Conservation (phyloP, 2,888 invertebrate species). For the Drosophila planitibia region DNA sequence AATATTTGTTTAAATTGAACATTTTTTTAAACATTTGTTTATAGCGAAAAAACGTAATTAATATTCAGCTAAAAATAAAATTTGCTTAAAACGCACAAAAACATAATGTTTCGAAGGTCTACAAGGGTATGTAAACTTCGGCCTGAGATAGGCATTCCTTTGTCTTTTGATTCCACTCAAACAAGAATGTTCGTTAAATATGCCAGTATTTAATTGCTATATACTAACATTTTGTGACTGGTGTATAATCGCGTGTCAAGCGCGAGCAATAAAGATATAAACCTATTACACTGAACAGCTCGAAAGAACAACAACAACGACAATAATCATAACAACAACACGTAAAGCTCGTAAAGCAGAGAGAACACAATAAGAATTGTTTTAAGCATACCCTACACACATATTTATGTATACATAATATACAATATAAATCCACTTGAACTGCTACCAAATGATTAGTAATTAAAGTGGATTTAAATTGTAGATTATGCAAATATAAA, state of each 20-base stretch:
- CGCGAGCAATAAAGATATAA: slow-evolving; percentile 68
- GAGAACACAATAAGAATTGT: slow-evolving; percentile 43
- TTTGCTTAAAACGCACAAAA: background rate
- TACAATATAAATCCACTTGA: background rate
- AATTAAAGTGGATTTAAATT: background rate
- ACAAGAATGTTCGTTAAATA: background rate
- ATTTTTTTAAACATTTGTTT: background rate
- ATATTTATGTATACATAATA: background rate
- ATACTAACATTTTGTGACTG: slow-evolving; percentile 49
- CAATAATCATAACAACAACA: slow-evolving; percentile 17
- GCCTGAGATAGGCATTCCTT: background rate
- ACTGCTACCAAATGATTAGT: background rate
- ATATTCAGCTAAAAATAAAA: background rate
- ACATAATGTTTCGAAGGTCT: background rate
- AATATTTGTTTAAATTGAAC: background rate
- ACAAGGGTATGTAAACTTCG: background rate
- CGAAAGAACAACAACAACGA: slow-evolving; percentile 16
- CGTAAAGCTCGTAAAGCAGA: slow-evolving; percentile 32
- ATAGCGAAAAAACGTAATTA: background rate
- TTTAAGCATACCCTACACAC: slow-evolving; percentile 10
- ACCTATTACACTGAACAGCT: slow-evolving; percentile 53
- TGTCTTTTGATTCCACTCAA: background rate
- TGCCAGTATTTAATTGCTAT: slow-evolving; percentile 6
- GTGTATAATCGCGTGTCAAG: slow-evolving; percentile 67
- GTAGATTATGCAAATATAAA: background rate